These are phyloP conservation scores for Girardia tigrina DNA, from an alignment of 2,888 invertebrate species.

Conservation along the genomic window DNA sequence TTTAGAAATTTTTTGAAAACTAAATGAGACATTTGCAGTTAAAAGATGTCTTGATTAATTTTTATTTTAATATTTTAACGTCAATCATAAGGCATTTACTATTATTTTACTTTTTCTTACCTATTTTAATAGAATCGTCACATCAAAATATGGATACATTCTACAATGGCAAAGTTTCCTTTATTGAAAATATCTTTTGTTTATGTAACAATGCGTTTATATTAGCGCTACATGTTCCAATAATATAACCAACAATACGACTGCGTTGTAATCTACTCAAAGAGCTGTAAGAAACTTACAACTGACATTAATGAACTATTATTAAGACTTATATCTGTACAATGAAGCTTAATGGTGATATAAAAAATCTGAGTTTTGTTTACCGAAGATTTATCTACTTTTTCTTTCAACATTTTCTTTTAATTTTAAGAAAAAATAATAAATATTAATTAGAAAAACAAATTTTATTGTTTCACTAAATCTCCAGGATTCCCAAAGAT, in stretches of 20 bases:
- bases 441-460: too few relatives aligned
- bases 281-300: neutral
- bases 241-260: neutral
- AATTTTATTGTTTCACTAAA: too few relatives aligned
- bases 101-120: slow-evolving; percentile 6
- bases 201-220: neutral
- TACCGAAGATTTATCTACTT: too few relatives aligned
- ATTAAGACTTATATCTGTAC: neutral
- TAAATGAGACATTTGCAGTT: neutral
- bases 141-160: slow-evolving; percentile 12
- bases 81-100: neutral
- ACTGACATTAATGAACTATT: slow-evolving; percentile 23
- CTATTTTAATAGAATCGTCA: neutral
- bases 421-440: too few relatives aligned
- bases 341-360: neutral
- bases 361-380: too few relatives aligned
- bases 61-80: neutral
- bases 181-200: slow-evolving; percentile 1
- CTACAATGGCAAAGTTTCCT: slow-evolving; percentile 19
- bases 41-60: neutral
- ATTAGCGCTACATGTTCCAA: slow-evolving; percentile 17
- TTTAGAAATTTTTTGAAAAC: neutral
- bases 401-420: too few relatives aligned
- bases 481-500: too few relatives aligned
- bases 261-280: neutral